Base-by-base conservation (phyloP, 2,888 invertebrate genomes). In the Adelphocoris suturalis region DNA sequence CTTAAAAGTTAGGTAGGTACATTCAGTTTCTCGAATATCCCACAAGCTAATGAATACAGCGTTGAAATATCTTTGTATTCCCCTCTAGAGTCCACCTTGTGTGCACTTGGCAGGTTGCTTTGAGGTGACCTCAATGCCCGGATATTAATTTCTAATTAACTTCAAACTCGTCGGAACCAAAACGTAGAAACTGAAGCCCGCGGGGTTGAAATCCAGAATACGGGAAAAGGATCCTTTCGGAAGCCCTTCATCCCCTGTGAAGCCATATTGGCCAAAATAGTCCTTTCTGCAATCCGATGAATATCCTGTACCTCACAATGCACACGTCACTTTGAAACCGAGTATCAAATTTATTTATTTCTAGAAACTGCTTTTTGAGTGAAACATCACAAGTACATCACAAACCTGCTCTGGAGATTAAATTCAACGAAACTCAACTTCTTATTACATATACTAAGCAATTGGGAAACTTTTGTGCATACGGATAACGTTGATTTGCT, bases 81-180 rank as follows among this genome's bases (percentile, higher is more conserved):
- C 9, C 19, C 61, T 52, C 61, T 61, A 14, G 19, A 19, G 7
- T 16, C 52, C 14, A 11, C 52, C 52, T 52, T 12, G 13, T 46
- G 46, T 82, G 82, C 82, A 82, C 48, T 82, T 82, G 82, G 82
- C 82, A 82, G 82, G 82, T 19, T 82, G 82, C 82, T 52, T 52
- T 16, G 52, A 48, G n/a, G 19, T 47, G 16, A 82, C 13, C 68
- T 27, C 19, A 23, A 52, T 52, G 52, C 13, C 9, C 46, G 27
- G 27, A 52, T 52, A 82, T 52, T 82, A 82, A 82, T 82, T 82
- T 47, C 82, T 82, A 52, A 52, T 52, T 82, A 82, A 82, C 12
- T 5, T 75, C 75, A 52, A 52, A 52, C 52, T 52, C 52, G 52
- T 14, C 52, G 5, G 52, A 52, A 52, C 19, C 9, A 23, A 68